Percentiles rank a stretch among this genome's conserved stretches.
Conservation (phyloP, 2,113 vertebrate species). For the Acinonyx jubatus region DNA sequence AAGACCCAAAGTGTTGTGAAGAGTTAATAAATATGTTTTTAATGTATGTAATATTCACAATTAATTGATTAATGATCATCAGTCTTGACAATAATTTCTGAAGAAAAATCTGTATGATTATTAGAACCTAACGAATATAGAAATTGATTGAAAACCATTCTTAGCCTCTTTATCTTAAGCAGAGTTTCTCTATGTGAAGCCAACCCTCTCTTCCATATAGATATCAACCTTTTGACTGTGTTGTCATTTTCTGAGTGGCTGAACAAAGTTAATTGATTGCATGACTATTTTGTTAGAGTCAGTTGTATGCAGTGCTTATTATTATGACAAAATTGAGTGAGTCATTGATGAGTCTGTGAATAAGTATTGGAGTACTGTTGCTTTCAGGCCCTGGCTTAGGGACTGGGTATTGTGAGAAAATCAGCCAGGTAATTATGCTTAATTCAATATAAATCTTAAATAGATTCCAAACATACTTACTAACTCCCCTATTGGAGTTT, state of each 20-base stretch:
- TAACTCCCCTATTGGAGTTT: background rate
- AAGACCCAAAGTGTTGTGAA: background rate
- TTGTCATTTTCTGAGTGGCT: background rate
- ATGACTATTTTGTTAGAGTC: background rate
- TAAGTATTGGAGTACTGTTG: background rate
- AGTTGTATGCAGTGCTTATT: background rate
- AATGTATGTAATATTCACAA: background rate
- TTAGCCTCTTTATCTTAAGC: background rate
- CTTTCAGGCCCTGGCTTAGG: background rate
- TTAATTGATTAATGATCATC: background rate
- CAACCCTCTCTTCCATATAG: background rate
- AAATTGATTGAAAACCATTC: conserved; percentile 17
- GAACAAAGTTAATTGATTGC: background rate
- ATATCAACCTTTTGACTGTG: background rate
- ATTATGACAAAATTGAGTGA: background rate
- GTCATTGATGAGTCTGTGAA: background rate
- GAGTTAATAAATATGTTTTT: background rate
- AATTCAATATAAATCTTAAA: background rate
- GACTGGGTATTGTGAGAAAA: background rate
- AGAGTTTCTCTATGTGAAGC: background rate
- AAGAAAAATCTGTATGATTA: background rate
- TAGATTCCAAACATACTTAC: background rate
- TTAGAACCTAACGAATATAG: background rate
- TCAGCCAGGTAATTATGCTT: background rate
- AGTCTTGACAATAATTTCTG: background rate